Conservation (phyloP, 2,113 vertebrate genomes). For the Caloenas nicobarica region DNA sequence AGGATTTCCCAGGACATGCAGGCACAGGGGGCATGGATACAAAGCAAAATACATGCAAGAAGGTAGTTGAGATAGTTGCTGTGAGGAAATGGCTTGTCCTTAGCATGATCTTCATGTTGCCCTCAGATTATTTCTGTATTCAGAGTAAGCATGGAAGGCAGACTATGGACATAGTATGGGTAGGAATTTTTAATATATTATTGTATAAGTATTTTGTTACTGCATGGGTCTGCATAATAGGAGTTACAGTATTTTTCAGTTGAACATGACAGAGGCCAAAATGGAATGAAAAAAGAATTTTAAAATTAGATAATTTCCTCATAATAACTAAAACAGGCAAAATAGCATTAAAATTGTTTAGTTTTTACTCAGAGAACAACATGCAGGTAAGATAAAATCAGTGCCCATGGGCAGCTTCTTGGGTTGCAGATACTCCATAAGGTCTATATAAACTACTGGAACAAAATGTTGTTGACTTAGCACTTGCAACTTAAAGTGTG, state of each 20-base stretch:
- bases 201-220: not conserved
- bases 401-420: not conserved
- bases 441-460: not conserved
- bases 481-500: not conserved
- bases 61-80: not conserved
- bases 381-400: not conserved
- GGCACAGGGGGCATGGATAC: not conserved
- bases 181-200: not conserved
- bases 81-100: not conserved
- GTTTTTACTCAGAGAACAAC: not conserved
- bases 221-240: not conserved
- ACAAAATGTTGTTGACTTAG: not conserved
- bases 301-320: not conserved
- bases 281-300: not conserved
- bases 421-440: rapidly evolving
- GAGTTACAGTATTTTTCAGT: not conserved
- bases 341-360: not conserved
- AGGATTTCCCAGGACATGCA: not conserved
- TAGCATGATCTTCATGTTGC: not conserved
- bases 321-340: not conserved
- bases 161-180: not conserved
- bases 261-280: not conserved
- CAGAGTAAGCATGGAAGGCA: not conserved
- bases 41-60: not conserved
- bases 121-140: not conserved